Evolutionary conservation across 2,113 vertebrate species (phyloP), one percentile per base, ranked within the genome.

Genomic region (Myrmecophaga tridactyla): DNA sequence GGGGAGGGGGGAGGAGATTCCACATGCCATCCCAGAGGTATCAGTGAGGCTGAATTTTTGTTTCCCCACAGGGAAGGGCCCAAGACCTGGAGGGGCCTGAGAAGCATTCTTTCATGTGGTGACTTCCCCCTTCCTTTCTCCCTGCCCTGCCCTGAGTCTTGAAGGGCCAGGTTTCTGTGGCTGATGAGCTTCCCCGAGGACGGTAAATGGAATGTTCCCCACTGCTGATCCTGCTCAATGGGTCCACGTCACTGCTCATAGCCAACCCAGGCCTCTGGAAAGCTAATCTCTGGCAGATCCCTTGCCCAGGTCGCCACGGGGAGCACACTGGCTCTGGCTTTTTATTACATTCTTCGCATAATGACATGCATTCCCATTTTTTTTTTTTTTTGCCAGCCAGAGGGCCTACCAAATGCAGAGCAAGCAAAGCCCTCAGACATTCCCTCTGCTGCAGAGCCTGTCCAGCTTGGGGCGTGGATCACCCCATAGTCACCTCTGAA

Each of bases 301-400:
- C 4, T 43, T 92, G 72, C 81, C 82, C 80, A 65, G 51, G 81
- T 65, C 62, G 83, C 81, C 1, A 12, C 34, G 41, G 84, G 95
- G 60, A 96, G 78, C 58, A 69, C n/a, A 12, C 12, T 23, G 17
- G 77, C 41, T 90, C 80, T 83, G 89, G 90, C 84, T 92, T 97
- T 96, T 95, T 75, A 86, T 94, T 82, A 81, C 63, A 89, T 89
- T 96, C 88, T 89, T 94, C 94, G 58, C 92, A 92, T 95, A 94
- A 96, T 60, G 84, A 67, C 81, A 60, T 3, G 25, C 86, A 95
- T 73, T 78, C 77, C 77, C 58, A 82, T 94, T 73, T 90, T 73
- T 90, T 67, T 85, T 94, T 73, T 90, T 73, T 90, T 67, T 88
- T 78, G 41, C 72, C 89, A 93, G 73, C 67, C 31, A 7, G n/a